Evolutionary conservation across 2,888 invertebrate genomes (phyloP), one percentile per base, ranked within the genome.

Genomic region (Lathronympha strigana): DNA sequence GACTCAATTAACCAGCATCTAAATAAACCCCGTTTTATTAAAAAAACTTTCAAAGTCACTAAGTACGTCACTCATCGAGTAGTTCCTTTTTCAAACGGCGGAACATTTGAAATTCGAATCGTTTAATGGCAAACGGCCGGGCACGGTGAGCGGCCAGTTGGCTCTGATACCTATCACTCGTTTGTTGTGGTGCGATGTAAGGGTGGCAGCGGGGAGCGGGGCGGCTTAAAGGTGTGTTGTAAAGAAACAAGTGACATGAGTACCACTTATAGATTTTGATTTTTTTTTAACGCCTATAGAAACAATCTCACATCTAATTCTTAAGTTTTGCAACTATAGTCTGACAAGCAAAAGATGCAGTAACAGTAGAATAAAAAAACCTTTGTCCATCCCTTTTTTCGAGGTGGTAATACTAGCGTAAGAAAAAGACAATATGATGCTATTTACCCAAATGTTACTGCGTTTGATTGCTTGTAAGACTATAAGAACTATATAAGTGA

Each of bases 111-210:
- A 63, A 58, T 51, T 45, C 21, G 64, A 64, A 53, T 43, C 15
- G 51, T n/a, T 50, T 60, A 28, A 55, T 53, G 43, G n/a, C 45
- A 38, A 53, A 45, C 64, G 51, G 45, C 58, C 57, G 64, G 45
- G 45, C 58, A 36, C 64, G 58, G 64, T 36, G 64, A 53, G 11
- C 28, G 64, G 58, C 51, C 64, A 60, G 64, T 58, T 60, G 53
- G 58, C 51, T 64, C 58, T 58, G 64, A 64, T 64, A 64, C 45
- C 33, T 53, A 64, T 64, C 64, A 58, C 57, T 40, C 33, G 63
- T 49, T 57, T 38, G 49, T 47, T 38, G 43, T 45, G 58, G 50
- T 25, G 6, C 40, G 15, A 51, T 33, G 45, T 33, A 36, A 19
- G 58, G 36, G 45, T 45, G 33, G 45, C 11, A 28, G 64, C 58